Base-by-base conservation (phyloP, 2,888 invertebrate genomes). In the Eupithecia subfuscata region DNA sequence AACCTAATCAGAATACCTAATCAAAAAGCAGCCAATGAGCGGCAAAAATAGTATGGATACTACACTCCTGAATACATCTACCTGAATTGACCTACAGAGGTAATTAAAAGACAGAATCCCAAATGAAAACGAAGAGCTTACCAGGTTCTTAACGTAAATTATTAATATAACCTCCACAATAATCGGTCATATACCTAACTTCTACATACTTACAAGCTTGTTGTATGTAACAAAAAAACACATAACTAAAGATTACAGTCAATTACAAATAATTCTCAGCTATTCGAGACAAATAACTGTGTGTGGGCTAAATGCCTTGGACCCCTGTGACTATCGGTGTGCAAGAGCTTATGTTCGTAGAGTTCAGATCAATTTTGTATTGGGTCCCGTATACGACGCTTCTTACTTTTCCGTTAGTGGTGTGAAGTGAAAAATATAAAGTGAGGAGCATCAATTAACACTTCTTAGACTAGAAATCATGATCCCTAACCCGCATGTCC, bases 181-280 rank as follows among this genome's bases (percentile, higher is more conserved):
- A 22, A 25, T 30, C 12, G 8, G 7, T 68, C 9, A 5, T 22
- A 37, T 11, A 25, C 25, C 2, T 43, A 68, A 68, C 43, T 56
- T 22, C 25, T 68, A 72, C 25, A 64, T 72, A 48, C 65, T 45
- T 18, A 72, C 77, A 70, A 65, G 65, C 34, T 18, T 37, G 52
- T 43, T 45, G 37, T 16, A 34, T 67, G 67, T 40, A n/a, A 60
- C 69, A 78, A 78, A 85, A 84, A 85, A 83, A 30, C 52, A 73
- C 79, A 82, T 83, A 80, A 74, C 75, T 81, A 77, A 77, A 82
- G 79, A 83, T 84, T 82, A 82, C 82, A 71, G 76, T 76, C 84
- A 84, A 84, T 84, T 83, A 83, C 76, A 77, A 81, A 79, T 80
- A 81, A 80, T 81, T 80, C 82, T 82, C 75, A 80, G 76, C 75